A percentile compares a stretch with the other conserved stretches of the same genome.
These are phyloP conservation scores for Prorops nasuta DNA, from an alignment of 1,140 invertebrate species.

Conservation along the genomic window DNA sequence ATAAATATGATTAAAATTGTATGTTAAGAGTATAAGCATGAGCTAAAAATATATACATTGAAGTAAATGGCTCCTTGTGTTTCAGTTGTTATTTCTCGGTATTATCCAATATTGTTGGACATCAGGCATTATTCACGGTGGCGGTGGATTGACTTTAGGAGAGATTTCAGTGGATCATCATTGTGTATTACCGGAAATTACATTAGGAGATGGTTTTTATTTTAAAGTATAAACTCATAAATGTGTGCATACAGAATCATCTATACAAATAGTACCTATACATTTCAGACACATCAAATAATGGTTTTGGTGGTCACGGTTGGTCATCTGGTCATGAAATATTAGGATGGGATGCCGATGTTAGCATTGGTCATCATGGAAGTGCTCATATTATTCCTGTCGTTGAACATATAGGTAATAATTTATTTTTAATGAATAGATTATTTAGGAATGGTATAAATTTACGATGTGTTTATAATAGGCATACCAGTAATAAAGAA, in stretches of 20 bases:
- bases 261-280: too few relatives aligned
- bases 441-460: background rate
- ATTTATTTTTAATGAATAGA: background rate
- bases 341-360: constrained; percentile 10
- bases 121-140: constrained; percentile 18
- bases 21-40: too few relatives aligned
- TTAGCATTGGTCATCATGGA: constrained; percentile 11
- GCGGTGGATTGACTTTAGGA: constrained; percentile 25
- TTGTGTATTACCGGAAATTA: background rate
- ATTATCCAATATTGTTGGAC: constrained; percentile 17
- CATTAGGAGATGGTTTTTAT: background rate
- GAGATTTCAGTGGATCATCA: constrained; percentile 30
- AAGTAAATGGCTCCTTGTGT: too few relatives aligned
- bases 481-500: constrained; percentile 63
- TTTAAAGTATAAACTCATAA: background rate
- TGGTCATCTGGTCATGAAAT: background rate
- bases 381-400: constrained; percentile 60
- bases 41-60: too few relatives aligned
- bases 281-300: too few relatives aligned
- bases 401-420: constrained; percentile 63
- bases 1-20: constrained; percentile 23
- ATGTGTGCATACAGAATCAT: too few relatives aligned
- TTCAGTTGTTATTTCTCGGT: too few relatives aligned
- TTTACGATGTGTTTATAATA: constrained; percentile 6
- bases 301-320: too few relatives aligned